Conservation (phyloP, 2,888 invertebrate species). For the Drosophila picticornis region DNA sequence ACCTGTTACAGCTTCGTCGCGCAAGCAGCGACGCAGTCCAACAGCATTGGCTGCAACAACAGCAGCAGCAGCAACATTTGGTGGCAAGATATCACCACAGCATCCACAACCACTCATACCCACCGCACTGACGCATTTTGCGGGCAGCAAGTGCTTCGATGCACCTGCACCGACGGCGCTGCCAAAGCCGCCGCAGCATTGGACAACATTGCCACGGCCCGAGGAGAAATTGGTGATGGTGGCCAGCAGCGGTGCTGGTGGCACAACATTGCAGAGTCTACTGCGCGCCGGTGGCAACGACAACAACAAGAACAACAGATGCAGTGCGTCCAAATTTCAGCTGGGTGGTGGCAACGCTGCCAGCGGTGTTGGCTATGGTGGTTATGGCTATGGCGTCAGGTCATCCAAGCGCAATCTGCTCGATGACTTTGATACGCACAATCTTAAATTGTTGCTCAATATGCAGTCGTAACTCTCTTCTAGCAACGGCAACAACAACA, state of each 20-base stretch:
- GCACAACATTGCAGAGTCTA: conserved; percentile 72
- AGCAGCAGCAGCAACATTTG: conserved; percentile 28
- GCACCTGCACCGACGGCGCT: conserved; percentile 92
- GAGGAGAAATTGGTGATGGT: conserved; percentile 86
- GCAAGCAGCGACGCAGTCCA: conserved; percentile 78
- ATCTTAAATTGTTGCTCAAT: conserved; percentile 89
- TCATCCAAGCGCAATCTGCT: conserved; percentile 84
- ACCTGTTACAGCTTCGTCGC: conserved; percentile 61
- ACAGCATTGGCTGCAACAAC: conserved; percentile 21
- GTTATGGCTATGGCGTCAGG: conserved; percentile 70
- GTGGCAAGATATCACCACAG: conserved; percentile 81
- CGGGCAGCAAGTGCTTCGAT: conserved; percentile 93
- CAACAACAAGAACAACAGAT: conserved; percentile 19
- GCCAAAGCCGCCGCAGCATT: conserved; percentile 92
- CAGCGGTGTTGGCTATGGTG: conserved; percentile 54
- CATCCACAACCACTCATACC: conserved; percentile 78
- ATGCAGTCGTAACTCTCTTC: conserved; percentile 86
- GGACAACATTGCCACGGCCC: conserved; percentile 86
- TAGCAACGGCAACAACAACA: conserved; percentile 35
- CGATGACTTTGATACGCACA: conserved; percentile 86
- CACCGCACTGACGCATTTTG: conserved; percentile 86
- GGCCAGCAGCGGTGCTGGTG: conserved; percentile 76
- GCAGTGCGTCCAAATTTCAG: conserved; percentile 56
- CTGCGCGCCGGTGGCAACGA: conserved; percentile 44
- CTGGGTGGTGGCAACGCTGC: conserved; percentile 19